Percentiles rank a stretch among this genome's conserved stretches.
phyloP scores from a whole-genome alignment of 1,140 invertebrate genomes.

The Pseudomyrmex concolor region DNA sequence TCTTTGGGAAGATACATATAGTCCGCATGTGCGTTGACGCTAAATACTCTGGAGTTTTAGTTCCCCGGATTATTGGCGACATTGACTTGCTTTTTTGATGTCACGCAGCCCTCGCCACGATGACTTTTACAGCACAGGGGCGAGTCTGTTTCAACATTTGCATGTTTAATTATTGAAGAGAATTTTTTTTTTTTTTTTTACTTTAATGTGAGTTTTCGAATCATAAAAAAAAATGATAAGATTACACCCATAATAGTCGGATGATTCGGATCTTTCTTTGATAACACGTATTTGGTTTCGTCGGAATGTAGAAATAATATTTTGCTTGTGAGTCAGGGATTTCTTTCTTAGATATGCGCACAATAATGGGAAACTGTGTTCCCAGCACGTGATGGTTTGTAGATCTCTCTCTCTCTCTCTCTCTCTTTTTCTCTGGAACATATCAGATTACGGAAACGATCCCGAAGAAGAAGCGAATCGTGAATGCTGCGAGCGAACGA shows the following conservation, averaged over 20 bases:
- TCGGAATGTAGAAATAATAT: not conserved
- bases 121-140: no score
- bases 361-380: constrained; percentile 42
- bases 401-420: not conserved
- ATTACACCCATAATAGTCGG: not conserved
- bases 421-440: not conserved
- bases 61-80: no score
- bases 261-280: not conserved
- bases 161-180: no score
- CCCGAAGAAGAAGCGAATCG: not conserved
- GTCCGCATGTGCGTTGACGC: no score
- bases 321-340: not conserved
- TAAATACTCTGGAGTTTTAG: no score
- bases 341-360: constrained; percentile 30
- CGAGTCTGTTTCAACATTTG: no score
- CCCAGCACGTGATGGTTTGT: constrained; percentile 37
- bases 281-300: not conserved
- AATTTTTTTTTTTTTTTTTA: no score
- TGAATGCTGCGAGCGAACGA: constrained; percentile 42
- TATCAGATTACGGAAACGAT: constrained; percentile 56
- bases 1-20: no score
- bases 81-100: no score
- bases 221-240: not conserved
- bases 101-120: no score
- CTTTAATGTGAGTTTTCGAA: no score